These are phyloP conservation scores for Sminthopsis crassicaudata DNA, from an alignment of 2,113 vertebrate species.

Conservation along the genomic window DNA sequence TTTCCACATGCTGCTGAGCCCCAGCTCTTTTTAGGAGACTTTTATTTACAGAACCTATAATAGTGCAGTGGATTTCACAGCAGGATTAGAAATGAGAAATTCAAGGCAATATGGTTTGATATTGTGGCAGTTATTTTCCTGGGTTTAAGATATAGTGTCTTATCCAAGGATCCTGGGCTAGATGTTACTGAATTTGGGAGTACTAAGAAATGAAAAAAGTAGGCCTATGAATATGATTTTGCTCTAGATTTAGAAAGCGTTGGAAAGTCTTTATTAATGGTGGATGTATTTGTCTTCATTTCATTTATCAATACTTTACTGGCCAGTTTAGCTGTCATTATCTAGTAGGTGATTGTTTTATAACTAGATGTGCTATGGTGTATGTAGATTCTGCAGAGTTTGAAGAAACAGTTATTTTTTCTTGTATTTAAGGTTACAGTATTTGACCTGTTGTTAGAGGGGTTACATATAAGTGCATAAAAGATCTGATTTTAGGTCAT, in stretches of 20 bases:
- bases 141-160: too few species aligned
- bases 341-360: neutral
- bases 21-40: neutral
- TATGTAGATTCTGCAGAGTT: neutral
- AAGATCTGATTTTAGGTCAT: neutral
- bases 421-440: neutral
- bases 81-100: neutral
- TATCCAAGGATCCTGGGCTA: too few species aligned
- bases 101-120: slow-evolving; percentile 6
- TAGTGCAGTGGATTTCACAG: neutral
- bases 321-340: neutral
- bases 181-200: neutral
- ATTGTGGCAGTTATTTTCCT: slow-evolving; percentile 27
- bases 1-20: neutral
- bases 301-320: neutral
- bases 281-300: neutral
- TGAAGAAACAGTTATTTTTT: neutral
- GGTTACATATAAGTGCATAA: neutral
- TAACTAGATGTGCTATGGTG: neutral
- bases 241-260: neutral
- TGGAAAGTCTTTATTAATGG: neutral
- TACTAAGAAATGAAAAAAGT: neutral
- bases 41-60: neutral
- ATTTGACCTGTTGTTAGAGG: neutral
- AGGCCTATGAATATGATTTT: neutral